Conservation (phyloP, 1,140 invertebrate species). For the Chlorops oryzae region DNA sequence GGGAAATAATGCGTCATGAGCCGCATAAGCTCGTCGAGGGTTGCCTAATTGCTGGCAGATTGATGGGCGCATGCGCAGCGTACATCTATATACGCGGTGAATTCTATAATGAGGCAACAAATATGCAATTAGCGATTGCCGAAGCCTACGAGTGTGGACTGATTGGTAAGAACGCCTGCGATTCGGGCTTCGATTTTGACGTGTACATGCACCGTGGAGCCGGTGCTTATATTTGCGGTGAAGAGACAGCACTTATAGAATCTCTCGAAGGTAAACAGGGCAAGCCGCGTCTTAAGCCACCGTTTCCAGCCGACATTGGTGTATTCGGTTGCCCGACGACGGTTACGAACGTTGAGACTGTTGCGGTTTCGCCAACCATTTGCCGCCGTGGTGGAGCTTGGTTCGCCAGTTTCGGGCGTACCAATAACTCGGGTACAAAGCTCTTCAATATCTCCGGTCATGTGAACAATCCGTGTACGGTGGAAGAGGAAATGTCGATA, state of each 20-base stretch:
- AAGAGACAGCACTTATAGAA: constrained; percentile 75
- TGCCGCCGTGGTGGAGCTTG: constrained; percentile 67
- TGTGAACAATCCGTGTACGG: constrained; percentile 68
- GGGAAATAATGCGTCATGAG: constrained; percentile 71
- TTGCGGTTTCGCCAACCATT: constrained; percentile 51
- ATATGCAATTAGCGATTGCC: constrained; percentile 65
- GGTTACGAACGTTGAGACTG: constrained; percentile 83
- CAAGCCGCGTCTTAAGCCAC: constrained; percentile 71
- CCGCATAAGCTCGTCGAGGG: constrained; percentile 74
- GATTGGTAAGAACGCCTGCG: constrained; percentile 70
- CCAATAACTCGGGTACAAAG: constrained; percentile 70
- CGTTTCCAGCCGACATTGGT: constrained; percentile 72
- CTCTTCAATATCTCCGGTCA: constrained; percentile 75
- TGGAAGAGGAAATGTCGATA: constrained; percentile 57
- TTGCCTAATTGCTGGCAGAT: constrained; percentile 62
- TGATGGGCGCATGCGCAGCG: constrained; percentile 68
- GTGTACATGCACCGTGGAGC: constrained; percentile 71
- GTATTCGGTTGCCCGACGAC: constrained; percentile 74
- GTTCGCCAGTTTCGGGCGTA: constrained; percentile 67
- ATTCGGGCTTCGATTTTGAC: constrained; percentile 70
- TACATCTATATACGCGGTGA: constrained; percentile 77
- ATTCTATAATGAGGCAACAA: constrained; percentile 74
- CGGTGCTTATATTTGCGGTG: constrained; percentile 77
- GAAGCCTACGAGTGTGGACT: constrained; percentile 67
- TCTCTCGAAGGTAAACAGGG: constrained; percentile 65